phyloP scores from a whole-genome alignment of 2,797 vertebrate species.

The Hyperoplus lanceolatus region DNA sequence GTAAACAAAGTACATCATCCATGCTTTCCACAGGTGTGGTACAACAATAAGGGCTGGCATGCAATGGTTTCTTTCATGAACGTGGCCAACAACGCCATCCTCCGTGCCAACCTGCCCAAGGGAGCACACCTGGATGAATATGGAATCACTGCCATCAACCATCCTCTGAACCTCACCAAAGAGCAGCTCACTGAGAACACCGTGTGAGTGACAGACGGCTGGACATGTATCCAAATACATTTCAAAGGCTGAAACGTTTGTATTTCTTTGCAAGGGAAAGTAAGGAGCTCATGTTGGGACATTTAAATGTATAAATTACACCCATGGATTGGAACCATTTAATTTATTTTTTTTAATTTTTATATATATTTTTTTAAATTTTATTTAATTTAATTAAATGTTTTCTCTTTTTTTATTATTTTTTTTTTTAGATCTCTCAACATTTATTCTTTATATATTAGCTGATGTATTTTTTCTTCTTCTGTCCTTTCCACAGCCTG shows the following conservation, averaged over 20 bases:
- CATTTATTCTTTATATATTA: not conserved
- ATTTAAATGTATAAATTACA: no score
- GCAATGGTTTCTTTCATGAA: constrained; percentile 94
- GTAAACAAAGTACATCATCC: not conserved
- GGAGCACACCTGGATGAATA: constrained; percentile 86
- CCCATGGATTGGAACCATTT: no score
- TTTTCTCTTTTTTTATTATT: no score
- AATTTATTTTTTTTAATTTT: no score
- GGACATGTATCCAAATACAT: not conserved
- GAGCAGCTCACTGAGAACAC: constrained; percentile 96
- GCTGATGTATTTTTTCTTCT: not conserved
- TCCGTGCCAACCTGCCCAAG: constrained; percentile 88
- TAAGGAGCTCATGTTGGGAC: not conserved
- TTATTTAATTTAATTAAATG: no score
- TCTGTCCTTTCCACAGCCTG: constrained; percentile 79
- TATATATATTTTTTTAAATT: no score
- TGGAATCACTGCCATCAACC: constrained; percentile 92
- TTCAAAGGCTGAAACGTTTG: not conserved
- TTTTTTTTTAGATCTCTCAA: not conserved
- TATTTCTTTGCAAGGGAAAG: not conserved
- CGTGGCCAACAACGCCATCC: constrained; percentile 93
- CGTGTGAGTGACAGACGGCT: constrained; percentile 85
- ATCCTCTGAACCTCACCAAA: constrained; percentile 95
- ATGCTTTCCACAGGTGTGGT: constrained; percentile 90
- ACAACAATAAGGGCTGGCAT: constrained; percentile 98